Percentiles rank a stretch among this genome's conserved stretches.
Conservation (phyloP, 2,888 invertebrate species). For the Phengaris alcon region DNA sequence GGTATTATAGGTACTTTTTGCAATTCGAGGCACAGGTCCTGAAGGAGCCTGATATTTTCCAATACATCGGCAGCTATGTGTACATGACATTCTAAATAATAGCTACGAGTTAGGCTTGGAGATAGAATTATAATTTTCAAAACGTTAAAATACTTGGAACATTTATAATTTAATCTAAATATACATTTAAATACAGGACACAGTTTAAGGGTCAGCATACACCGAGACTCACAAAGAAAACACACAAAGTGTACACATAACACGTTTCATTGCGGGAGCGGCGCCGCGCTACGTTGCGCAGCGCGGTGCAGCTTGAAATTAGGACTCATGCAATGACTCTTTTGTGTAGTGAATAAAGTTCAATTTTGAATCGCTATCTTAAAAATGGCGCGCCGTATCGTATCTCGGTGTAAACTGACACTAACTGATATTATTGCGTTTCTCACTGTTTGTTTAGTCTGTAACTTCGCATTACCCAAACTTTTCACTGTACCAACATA, state of each 20-base stretch:
- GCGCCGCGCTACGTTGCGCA: too few species aligned
- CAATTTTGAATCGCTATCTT: too few species aligned
- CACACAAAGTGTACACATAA: too few species aligned
- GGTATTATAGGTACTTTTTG: background rate
- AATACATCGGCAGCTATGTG: background rate
- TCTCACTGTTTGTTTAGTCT: conserved; percentile 58
- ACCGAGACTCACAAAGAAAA: too few species aligned
- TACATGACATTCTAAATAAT: conserved; percentile 7
- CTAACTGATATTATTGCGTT: conserved; percentile 65
- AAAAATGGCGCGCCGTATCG: too few species aligned
- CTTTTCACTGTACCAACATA: conserved; percentile 9
- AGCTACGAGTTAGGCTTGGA: conserved; percentile 9
- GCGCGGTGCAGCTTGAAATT: too few species aligned
- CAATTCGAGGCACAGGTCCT: background rate
- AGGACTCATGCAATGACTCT: too few species aligned
- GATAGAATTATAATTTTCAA: background rate
- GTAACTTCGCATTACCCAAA: background rate
- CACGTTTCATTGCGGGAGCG: too few species aligned
- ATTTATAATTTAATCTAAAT: conserved; percentile 15
- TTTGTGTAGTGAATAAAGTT: too few species aligned
- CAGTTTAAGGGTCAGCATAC: background rate
- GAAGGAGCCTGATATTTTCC: background rate
- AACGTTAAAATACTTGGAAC: conserved; percentile 7
- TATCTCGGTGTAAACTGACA: too few species aligned
- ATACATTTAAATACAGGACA: background rate